These are phyloP conservation scores for Gryllus bimaculatus DNA, from an alignment of 1,140 invertebrate species.

Conservation along the genomic window DNA sequence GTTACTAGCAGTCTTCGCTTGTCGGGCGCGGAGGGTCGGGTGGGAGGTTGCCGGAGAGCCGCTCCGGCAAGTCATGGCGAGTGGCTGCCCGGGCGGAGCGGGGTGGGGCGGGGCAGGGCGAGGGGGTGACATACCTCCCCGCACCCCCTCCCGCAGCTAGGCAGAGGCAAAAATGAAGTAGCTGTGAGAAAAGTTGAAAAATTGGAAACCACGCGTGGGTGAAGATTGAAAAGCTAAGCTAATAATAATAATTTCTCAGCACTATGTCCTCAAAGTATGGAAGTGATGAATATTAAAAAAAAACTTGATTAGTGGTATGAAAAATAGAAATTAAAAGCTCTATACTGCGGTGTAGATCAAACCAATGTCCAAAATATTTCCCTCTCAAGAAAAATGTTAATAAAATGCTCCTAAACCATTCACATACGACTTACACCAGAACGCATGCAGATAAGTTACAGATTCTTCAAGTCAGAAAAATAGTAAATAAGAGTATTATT, in stretches of 20 bases:
- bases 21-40: too few species aligned
- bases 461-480: too few species aligned
- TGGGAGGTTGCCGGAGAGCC: too few species aligned
- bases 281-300: not conserved
- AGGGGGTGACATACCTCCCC: not conserved
- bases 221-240: not conserved
- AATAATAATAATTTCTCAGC: not conserved
- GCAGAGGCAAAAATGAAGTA: not conserved
- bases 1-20: too few species aligned
- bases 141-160: not conserved
- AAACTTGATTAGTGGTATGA: not conserved
- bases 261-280: not conserved
- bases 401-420: not conserved
- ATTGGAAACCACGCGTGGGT: not conserved
- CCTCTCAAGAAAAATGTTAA: not conserved
- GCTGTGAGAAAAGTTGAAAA: not conserved
- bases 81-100: too few species aligned
- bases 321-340: not conserved
- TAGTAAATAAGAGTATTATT: too few species aligned
- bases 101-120: too few species aligned
- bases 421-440: not conserved
- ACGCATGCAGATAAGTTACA: too few species aligned
- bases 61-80: too few species aligned
- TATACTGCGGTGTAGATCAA: not conserved
- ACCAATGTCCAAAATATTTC: conserved; percentile 1